phyloP scores from a whole-genome alignment of 2,888 invertebrate genomes.

The Stenichneumon culpator region DNA sequence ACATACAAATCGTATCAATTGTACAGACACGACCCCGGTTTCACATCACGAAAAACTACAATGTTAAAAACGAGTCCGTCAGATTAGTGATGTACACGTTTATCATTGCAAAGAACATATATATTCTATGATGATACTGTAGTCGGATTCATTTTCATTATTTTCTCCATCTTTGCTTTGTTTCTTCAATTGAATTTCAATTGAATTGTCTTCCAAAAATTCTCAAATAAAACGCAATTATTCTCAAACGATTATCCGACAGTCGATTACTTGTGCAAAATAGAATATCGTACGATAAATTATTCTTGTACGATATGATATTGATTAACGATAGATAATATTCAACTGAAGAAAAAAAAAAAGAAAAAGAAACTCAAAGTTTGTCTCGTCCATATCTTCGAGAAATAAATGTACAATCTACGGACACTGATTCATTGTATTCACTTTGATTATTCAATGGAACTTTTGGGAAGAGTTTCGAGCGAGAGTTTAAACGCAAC shows the following conservation, averaged over 20 bases:
- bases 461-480: background rate
- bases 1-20: conserved; percentile 6
- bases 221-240: background rate
- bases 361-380: background rate
- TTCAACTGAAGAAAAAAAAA: background rate
- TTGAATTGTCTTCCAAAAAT: background rate
- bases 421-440: background rate
- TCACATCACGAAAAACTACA: background rate
- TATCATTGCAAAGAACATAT: background rate
- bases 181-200: too few relatives aligned
- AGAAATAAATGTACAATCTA: background rate
- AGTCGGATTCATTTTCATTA: background rate
- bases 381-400: background rate
- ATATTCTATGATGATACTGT: background rate
- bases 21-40: background rate
- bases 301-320: background rate
- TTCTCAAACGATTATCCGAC: background rate
- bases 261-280: conserved; percentile 6
- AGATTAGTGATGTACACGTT: background rate
- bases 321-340: background rate
- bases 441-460: conserved; percentile 3
- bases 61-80: background rate
- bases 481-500: background rate
- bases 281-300: background rate
- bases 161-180: background rate